Conservation (phyloP, 2,797 vertebrate genomes). For the Cyclopterus lumpus region DNA sequence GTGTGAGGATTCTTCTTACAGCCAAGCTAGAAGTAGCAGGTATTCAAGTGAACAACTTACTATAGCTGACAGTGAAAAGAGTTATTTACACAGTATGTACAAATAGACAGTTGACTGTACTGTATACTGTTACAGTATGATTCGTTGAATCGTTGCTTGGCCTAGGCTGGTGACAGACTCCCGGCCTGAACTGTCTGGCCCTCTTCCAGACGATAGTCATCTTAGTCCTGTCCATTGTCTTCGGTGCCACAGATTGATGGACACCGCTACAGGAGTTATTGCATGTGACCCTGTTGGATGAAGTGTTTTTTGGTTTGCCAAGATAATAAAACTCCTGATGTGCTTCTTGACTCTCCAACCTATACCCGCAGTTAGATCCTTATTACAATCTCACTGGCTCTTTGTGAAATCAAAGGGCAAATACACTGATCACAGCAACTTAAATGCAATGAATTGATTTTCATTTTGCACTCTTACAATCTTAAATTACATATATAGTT, state of each 20-base stretch:
- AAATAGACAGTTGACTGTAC: too few relatives aligned
- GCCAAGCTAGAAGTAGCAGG: too few relatives aligned
- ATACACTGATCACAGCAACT: background rate
- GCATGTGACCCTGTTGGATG: background rate
- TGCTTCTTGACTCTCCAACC: background rate
- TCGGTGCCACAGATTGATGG: background rate
- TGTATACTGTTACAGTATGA: too few relatives aligned
- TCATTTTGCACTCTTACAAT: background rate
- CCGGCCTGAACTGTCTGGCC: background rate
- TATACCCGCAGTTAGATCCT: background rate
- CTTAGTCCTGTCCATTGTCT: background rate
- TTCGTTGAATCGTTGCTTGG: background rate
- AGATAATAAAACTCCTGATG: background rate
- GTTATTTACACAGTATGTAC: too few relatives aligned
- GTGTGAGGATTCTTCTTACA: too few relatives aligned
- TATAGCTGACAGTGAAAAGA: too few relatives aligned
- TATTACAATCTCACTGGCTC: background rate
- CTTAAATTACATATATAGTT: too few relatives aligned
- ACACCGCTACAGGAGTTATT: background rate
- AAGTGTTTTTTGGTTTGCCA: conserved; percentile 1
- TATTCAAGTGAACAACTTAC: too few relatives aligned
- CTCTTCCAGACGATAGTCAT: background rate
- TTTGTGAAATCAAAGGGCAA: background rate
- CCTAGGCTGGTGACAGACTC: background rate
- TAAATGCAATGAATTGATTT: background rate